Evolutionary conservation across 23 tunicate genomes (phyloP).

Genomic region (Halocynthia aurantium): DNA sequence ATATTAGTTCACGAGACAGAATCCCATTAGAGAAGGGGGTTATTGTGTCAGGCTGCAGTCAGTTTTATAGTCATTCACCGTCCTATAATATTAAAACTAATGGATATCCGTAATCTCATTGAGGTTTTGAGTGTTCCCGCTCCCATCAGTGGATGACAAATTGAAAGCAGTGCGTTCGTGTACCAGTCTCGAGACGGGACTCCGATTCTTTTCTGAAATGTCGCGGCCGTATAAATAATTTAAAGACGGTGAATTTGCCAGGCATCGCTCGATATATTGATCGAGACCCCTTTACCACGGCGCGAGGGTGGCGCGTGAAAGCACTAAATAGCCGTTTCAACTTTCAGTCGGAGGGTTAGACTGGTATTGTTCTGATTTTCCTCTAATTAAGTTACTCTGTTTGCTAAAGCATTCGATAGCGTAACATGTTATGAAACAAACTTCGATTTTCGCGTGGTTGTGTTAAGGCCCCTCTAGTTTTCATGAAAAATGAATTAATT

Average conservation of each 20-base stretch:
- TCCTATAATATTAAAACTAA: not conserved
- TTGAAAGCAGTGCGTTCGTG: conserved; percentile 1
- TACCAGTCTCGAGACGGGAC: not conserved
- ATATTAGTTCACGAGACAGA: no score
- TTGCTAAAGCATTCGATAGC: no score
- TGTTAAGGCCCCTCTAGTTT: no score
- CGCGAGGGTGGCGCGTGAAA: not conserved
- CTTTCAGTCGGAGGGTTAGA: no score
- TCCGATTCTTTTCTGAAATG: conserved; percentile 1
- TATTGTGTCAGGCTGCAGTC: no score
- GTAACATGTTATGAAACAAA: no score
- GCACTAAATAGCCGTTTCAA: not conserved
- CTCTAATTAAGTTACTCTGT: no score
- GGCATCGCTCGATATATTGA: conserved; percentile 14
- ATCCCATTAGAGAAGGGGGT: no score
- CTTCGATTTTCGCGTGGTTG: no score
- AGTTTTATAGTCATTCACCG: no score
- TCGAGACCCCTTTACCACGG: conserved; percentile 3
- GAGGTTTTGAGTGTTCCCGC: not conserved
- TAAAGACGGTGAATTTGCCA: not conserved
- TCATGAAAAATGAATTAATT: no score
- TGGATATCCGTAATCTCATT: conserved; percentile 5
- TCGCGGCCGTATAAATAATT: conserved; percentile 10
- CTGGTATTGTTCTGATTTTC: no score
- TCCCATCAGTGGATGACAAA: not conserved